Conservation (phyloP, 92 coral and sea anemone species). For the Porites cylindrica region DNA sequence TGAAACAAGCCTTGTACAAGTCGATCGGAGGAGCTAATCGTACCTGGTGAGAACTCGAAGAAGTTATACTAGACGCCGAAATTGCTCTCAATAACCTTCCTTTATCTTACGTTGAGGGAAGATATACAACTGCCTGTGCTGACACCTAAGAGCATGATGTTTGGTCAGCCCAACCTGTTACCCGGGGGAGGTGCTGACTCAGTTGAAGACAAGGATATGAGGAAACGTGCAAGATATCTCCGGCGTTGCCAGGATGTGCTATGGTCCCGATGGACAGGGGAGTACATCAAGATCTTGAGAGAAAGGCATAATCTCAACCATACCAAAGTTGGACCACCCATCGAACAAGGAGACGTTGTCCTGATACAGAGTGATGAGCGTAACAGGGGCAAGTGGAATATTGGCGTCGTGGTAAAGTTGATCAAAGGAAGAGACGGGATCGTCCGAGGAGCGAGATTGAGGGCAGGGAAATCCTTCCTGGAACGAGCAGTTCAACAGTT, state of each 20-base stretch:
- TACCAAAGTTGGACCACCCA: background rate
- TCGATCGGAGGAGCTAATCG: conserved; percentile 9
- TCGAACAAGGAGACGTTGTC: conserved; percentile 42
- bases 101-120: too few relatives aligned
- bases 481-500: conserved; percentile 40
- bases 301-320: conserved; percentile 25
- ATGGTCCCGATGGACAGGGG: conserved; percentile 31
- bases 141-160: too few relatives aligned
- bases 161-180: too few relatives aligned
- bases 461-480: conserved; percentile 37
- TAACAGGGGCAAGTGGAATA: conserved; percentile 58
- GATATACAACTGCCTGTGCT: too few relatives aligned
- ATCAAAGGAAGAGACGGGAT: background rate
- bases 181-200: background rate
- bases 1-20: conserved; percentile 38
- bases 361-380: conserved; percentile 45
- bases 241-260: conserved; percentile 43
- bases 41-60: conserved; percentile 38
- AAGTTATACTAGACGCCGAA: conserved; percentile 9
- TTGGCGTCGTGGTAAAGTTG: conserved; percentile 41
- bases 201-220: conserved; percentile 29
- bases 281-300: conserved; percentile 20
- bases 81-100: too few relatives aligned
- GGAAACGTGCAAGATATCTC: background rate
- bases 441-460: conserved; percentile 33